These are phyloP conservation scores for Sturnus vulgaris DNA, from an alignment of 2,113 vertebrate species.

Conservation along the genomic window DNA sequence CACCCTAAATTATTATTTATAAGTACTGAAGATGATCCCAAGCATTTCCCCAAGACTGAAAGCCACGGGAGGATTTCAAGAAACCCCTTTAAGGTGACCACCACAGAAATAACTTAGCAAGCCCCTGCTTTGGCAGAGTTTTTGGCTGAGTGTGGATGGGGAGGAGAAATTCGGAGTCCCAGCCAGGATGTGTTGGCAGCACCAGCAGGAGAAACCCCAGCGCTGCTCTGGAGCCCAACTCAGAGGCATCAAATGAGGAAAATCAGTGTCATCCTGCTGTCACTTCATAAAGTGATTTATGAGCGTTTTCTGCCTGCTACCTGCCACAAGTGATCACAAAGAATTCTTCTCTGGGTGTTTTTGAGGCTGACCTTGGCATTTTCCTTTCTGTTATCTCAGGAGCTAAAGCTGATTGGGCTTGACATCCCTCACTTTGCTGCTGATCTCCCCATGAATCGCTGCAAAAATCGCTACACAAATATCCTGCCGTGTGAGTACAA, in stretches of 20 bases:
- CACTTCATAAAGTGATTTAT: background rate
- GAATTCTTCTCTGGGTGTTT: background rate
- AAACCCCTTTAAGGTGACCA: background rate
- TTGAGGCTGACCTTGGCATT: background rate
- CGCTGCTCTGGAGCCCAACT: background rate
- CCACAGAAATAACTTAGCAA: background rate
- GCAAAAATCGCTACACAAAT: constrained; percentile 97
- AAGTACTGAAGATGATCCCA: background rate
- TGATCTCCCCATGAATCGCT: constrained; percentile 89
- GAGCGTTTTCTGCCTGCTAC: background rate
- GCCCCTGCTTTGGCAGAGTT: background rate
- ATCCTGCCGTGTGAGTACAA: constrained; percentile 91
- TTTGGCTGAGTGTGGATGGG: background rate
- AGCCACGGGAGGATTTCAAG: background rate
- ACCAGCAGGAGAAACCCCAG: background rate
- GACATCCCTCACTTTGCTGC: constrained; percentile 94
- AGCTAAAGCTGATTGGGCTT: constrained; percentile 90
- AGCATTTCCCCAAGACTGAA: background rate
- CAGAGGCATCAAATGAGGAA: background rate
- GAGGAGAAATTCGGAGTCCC: background rate
- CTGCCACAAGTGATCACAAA: background rate
- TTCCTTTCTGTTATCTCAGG: constrained; percentile 72
- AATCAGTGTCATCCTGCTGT: background rate
- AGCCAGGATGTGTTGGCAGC: background rate
- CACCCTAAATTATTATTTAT: accelerated